A percentile compares a stretch with the other conserved stretches of the same genome.
Conservation (phyloP, 2,113 vertebrate genomes). For the Vombatus ursinus region DNA sequence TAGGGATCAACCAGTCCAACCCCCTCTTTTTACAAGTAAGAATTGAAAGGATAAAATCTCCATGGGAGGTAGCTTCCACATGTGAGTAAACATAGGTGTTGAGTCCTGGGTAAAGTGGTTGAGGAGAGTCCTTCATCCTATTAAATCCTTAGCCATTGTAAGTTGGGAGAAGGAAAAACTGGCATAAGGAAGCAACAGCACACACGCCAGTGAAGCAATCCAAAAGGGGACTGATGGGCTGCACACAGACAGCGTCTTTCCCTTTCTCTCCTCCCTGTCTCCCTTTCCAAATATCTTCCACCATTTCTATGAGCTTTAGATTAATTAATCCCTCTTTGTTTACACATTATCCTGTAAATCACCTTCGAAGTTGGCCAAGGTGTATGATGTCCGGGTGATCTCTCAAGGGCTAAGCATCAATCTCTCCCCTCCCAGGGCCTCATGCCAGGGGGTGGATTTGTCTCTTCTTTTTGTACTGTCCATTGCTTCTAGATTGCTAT, state of each 20-base stretch:
- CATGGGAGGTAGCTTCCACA: not conserved
- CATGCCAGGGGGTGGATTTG: not conserved
- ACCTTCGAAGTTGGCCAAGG: not conserved
- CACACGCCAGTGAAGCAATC: not conserved
- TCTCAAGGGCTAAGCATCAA: not conserved
- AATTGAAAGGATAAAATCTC: not conserved
- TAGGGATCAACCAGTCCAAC: not conserved
- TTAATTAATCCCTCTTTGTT: not conserved
- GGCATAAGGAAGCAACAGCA: not conserved
- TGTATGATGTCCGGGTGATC: not conserved
- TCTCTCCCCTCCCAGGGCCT: not conserved
- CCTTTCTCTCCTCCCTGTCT: not conserved
- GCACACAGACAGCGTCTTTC: not conserved
- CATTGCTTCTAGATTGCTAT: not conserved
- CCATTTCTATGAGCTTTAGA: not conserved
- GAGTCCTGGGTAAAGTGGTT: not conserved
- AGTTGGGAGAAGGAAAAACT: not conserved
- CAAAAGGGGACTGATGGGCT: not conserved
- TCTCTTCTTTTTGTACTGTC: not conserved
- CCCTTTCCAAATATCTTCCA: not conserved
- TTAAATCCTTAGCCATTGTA: not conserved
- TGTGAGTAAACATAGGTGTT: not conserved
- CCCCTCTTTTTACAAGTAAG: not conserved
- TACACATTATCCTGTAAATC: not conserved
- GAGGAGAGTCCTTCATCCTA: not conserved